Evolutionary conservation across 2,113 vertebrate genomes (phyloP).

Genomic region (Sander lucioperca): DNA sequence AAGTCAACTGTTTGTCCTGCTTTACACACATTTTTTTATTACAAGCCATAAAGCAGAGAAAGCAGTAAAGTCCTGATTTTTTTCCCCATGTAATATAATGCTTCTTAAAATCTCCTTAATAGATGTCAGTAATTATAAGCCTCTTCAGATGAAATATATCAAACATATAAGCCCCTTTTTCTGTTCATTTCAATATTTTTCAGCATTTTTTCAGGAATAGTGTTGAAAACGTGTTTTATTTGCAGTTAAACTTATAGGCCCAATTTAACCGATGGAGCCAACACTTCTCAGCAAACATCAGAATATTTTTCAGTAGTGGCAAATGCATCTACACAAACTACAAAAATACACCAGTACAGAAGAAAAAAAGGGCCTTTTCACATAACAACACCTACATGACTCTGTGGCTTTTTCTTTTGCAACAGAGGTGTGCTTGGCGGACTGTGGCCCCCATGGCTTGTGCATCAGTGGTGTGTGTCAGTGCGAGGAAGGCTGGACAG

Average conservation of each 20-base stretch:
- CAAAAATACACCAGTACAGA: slow-evolving; percentile 35
- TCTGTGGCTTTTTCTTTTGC: slow-evolving; percentile 31
- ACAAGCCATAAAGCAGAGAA: slow-evolving; percentile 20
- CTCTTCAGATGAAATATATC: slow-evolving; percentile 20
- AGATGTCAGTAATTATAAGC: slow-evolving; percentile 13
- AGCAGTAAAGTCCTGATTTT: slow-evolving; percentile 11
- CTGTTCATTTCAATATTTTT: neutral
- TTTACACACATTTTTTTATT: neutral
- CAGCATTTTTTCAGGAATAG: slow-evolving; percentile 1
- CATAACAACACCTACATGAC: slow-evolving; percentile 52
- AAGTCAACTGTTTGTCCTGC: neutral
- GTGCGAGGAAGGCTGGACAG: slow-evolving; percentile 97
- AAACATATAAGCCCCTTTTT: neutral
- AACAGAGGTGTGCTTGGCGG: slow-evolving; percentile 91
- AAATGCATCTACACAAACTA: slow-evolving; percentile 44
- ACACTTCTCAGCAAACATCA: slow-evolving; percentile 49
- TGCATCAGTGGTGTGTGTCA: slow-evolving; percentile 93
- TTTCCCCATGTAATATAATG: neutral
- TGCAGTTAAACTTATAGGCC: slow-evolving; percentile 51
- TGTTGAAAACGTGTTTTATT: slow-evolving; percentile 28
- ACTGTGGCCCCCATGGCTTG: slow-evolving; percentile 92
- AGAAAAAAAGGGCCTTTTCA: neutral
- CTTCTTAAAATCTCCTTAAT: neutral
- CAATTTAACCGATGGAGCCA: slow-evolving; percentile 38
- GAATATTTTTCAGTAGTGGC: slow-evolving; percentile 35